Evolutionary conservation across 2,888 invertebrate species (phyloP), one percentile per base, ranked within the genome.

Genomic region (Unio delphinus): DNA sequence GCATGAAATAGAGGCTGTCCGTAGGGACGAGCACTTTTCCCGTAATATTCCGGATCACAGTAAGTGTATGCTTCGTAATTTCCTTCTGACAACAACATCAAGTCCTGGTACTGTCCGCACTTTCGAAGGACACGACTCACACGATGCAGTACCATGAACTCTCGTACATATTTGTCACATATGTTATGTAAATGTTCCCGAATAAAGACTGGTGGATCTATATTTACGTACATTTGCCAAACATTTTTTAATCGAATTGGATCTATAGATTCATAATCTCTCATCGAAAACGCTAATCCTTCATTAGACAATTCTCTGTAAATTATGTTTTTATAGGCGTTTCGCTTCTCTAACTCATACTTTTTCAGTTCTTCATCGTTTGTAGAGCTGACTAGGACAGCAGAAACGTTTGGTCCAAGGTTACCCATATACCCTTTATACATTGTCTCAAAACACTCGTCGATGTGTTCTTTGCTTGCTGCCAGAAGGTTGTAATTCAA

Each of bases 41-140:
- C 82, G 69, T 87, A 87, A 55, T 78, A 80, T 15, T 73, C 74
- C 0, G 67, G 64, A 65, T 86, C 85, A 68, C 83, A 82, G 69
- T 87, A 87, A 0, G 82, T 80, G 65, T 76, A 86, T 0, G 85
- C 86, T 57, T 78, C 74, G 55, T 78, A 79, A 20, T 85, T 82
- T 0, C 87, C 87, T 26, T 84, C 84, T 1, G 85, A 86, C 7
- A 87, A 69, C 3, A 86, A 72, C 83, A 87, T 84, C n/a, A 87
- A 70, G 68, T 87, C 87, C 70, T 87, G 87, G 69, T 87, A 87
- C 65, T 87, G 87, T 0, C 85, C 86, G 73, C 87, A 87, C 72
- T 86, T 87, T 34, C 83, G 70, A 11, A 87, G 70, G 0, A 86
- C 85, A 11, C 84, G 74, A 57, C 83, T 84, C 8, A 83, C 83